phyloP scores from a whole-genome alignment of 2,888 invertebrate genomes.

The Trachelus iudaicus region DNA sequence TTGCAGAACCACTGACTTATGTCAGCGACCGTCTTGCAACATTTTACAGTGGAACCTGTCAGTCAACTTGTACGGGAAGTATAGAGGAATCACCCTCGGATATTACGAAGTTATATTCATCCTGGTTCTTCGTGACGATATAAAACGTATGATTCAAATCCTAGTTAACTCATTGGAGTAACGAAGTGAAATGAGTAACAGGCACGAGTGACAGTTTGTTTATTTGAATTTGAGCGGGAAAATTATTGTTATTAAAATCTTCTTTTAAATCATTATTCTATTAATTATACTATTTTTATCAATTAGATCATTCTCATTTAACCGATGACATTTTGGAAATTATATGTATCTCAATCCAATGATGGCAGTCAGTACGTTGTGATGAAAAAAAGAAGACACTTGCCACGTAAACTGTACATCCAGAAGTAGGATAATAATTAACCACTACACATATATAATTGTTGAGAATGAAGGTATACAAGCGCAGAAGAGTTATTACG shows the following conservation, averaged over 20 bases:
- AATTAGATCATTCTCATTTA: neutral
- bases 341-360: neutral
- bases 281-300: neutral
- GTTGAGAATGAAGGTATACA: neutral
- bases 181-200: neutral
- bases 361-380: neutral
- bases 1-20: neutral
- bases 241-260: neutral
- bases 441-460: neutral
- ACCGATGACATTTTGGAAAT: neutral
- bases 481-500: neutral
- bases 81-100: neutral
- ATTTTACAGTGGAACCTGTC: neutral
- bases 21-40: neutral
- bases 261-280: neutral
- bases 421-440: neutral
- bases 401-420: neutral
- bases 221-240: neutral
- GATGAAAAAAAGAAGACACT: neutral
- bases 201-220: neutral
- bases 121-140: neutral
- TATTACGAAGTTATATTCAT: neutral
- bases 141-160: neutral
- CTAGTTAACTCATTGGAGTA: neutral
- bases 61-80: neutral